These are phyloP conservation scores for Leptinotarsa lineolata DNA, from an alignment of 1,140 invertebrate species.

Conservation along the genomic window DNA sequence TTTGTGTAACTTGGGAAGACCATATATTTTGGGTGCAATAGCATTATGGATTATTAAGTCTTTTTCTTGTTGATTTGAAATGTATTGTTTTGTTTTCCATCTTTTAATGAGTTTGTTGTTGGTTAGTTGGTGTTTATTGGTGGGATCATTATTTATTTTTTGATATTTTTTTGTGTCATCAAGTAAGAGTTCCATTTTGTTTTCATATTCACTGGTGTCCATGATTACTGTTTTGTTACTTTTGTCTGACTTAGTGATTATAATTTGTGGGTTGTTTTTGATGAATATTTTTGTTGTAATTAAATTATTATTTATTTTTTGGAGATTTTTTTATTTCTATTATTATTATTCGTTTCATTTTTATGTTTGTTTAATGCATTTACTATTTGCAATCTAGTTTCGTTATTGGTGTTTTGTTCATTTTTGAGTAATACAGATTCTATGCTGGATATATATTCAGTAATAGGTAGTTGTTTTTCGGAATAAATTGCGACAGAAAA, in stretches of 20 bases:
- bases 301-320: background rate
- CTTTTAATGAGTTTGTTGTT: conserved; percentile 7
- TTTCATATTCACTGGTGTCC: background rate
- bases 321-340: background rate
- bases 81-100: background rate
- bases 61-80: background rate
- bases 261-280: background rate
- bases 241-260: background rate
- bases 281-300: background rate
- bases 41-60: background rate
- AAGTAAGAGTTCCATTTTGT: background rate
- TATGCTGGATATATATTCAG: too few species aligned
- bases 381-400: background rate
- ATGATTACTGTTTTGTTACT: background rate
- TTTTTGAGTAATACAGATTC: too few species aligned
- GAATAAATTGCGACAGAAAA: too few species aligned
- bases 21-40: conserved; percentile 19
- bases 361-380: background rate
- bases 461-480: too few species aligned
- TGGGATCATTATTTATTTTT: conserved; percentile 10
- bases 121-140: conserved; percentile 15
- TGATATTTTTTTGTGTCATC: conserved; percentile 4
- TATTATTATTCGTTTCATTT: background rate
- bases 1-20: conserved; percentile 22
- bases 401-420: background rate